Conservation (phyloP, 1,140 invertebrate genomes). For the Pantala flavescens region DNA sequence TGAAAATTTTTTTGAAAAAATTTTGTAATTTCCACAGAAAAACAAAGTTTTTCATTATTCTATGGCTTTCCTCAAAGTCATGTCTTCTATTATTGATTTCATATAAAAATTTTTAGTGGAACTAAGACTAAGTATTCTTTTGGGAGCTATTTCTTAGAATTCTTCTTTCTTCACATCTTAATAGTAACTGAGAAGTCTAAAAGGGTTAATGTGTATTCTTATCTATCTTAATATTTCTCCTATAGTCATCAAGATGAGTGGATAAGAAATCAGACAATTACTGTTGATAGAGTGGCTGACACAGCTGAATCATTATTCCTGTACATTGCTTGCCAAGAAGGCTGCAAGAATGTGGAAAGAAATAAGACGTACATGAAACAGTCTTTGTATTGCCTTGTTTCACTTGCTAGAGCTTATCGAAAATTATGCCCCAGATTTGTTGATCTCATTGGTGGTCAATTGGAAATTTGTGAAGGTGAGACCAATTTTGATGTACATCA, state of each 20-base stretch:
- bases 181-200: no score
- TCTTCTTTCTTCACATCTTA: no score
- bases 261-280: constrained; percentile 47
- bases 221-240: no score
- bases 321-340: constrained; percentile 39
- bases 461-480: constrained; percentile 27
- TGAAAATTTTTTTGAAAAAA: no score
- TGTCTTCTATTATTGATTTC: no score
- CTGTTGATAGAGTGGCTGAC: constrained; percentile 40
- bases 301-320: constrained; percentile 60
- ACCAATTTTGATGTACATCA: not conserved
- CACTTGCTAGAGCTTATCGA: constrained; percentile 48
- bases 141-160: no score
- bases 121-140: no score
- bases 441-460: constrained; percentile 45
- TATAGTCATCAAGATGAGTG: constrained; percentile 52
- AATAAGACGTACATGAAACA: constrained; percentile 48
- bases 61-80: no score
- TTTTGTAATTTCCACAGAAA: no score
- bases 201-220: no score
- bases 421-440: constrained; percentile 51
- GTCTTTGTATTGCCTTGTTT: constrained; percentile 57
- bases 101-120: no score
- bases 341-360: constrained; percentile 31
- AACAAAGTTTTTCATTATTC: no score